Base-by-base conservation (phyloP, 2,888 invertebrate species). In the Augochlorella aurata region DNA sequence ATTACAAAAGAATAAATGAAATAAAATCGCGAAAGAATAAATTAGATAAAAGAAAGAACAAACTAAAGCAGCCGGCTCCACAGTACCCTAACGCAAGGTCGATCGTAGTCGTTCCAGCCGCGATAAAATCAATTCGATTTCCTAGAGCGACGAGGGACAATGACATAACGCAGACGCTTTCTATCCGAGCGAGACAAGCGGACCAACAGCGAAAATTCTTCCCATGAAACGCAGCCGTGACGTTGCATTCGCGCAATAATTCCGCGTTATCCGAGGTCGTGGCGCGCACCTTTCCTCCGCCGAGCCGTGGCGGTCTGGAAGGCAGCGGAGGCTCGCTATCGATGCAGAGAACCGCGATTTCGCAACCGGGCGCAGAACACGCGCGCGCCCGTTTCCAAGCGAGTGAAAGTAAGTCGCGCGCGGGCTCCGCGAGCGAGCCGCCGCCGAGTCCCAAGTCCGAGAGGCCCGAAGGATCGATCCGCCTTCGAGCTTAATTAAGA, bases 371-470 rank as follows among this genome's bases (percentile, higher is more conserved):
- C 29, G 61, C 29, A 16, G 16, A 38, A 44, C 54, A 52, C 49
- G 29, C 65, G 66, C 69, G 69, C 82, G 76, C 66, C 63, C 74
- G 82, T 85, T 87, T 77, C 77, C 75, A 85, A n/a, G 29, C 77
- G 69, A 68, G 87, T 87, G 87, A 87, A 87, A 87, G 87, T 87
- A 63, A 87, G 80, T 77, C 74, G 79, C 75, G 71, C 38, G 54
- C 76, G 38, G 74, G 61, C 83, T 54, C 47, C 63, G 50, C 70
- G 68, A 74, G 21, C 63, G 68, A 78, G 21, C 38, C 38, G 38
- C 38, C 38, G 21, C 58, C 58, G 14, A 58, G 58, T 24, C 54
- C 21, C 54, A 49, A 68, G 70, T 61, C 76, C 65, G 61, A 69
- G 67, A 71, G 54, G 72, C 65, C 58, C 74, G 84, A 79, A 61